Conservation (phyloP, 2,797 vertebrate species). For the Lemur catta region DNA sequence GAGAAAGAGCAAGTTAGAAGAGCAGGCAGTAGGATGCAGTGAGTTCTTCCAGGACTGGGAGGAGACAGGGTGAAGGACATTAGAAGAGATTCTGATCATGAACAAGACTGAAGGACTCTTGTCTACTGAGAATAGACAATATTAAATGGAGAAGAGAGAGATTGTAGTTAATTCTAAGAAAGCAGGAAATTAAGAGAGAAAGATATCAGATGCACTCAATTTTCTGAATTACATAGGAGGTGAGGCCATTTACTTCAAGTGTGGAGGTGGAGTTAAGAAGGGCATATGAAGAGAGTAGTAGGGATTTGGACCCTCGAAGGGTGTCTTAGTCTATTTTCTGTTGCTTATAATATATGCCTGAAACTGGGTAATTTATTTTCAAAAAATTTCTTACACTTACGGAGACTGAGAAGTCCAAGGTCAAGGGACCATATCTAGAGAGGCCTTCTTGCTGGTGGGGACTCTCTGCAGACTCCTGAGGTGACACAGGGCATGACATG, state of each 20-base stretch:
- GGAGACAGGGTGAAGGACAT: not conserved
- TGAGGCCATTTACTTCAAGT: not conserved
- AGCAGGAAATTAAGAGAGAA: not conserved
- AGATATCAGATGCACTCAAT: not conserved
- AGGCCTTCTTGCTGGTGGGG: too few species aligned
- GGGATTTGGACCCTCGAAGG: not conserved
- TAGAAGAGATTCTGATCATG: not conserved
- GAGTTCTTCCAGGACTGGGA: not conserved
- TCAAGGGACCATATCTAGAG: too few species aligned
- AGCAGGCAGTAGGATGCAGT: not conserved
- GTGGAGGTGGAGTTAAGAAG: not conserved
- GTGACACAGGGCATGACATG: too few species aligned
- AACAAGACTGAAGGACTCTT: not conserved
- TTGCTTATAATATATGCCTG: not conserved
- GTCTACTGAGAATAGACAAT: not conserved
- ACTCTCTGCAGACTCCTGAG: too few species aligned
- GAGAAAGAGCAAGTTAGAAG: not conserved
- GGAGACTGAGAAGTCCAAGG: too few species aligned
- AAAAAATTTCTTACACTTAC: too few species aligned
- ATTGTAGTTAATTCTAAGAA: not conserved
- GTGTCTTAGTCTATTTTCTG: not conserved
- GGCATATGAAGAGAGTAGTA: not conserved
- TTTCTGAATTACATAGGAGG: not conserved
- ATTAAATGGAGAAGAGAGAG: not conserved
- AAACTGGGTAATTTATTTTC: not conserved